Conservation (phyloP, 2,797 vertebrate species). For the Gobionotothen gibberifrons region DNA sequence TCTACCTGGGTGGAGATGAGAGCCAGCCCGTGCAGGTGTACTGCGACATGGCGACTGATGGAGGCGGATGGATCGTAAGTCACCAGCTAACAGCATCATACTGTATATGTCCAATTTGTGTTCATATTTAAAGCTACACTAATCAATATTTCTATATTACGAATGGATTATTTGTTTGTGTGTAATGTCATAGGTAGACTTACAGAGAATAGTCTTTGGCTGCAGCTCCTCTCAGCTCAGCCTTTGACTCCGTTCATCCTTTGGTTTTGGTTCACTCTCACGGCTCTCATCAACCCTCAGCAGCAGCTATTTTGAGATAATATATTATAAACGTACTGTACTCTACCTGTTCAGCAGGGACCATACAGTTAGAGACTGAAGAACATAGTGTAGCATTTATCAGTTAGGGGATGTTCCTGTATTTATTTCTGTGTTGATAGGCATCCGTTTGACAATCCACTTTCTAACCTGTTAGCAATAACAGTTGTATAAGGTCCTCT, state of each 20-base stretch:
- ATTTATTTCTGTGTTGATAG: not conserved
- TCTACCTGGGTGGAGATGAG: constrained; percentile 91
- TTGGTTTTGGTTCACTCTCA: not conserved
- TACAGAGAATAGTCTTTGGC: not conserved
- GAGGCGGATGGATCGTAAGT: constrained; percentile 98
- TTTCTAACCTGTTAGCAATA: not conserved
- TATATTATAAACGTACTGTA: not conserved
- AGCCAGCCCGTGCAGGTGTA: constrained; percentile 90
- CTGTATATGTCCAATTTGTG: not conserved
- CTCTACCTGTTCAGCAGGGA: not conserved
- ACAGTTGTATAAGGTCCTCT: not conserved
- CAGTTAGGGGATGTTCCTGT: not conserved
- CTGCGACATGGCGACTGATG: constrained; percentile 95
- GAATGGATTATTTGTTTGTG: not conserved
- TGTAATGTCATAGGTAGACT: not conserved
- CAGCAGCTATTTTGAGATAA: not conserved
- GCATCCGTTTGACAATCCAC: not conserved
- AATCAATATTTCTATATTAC: not conserved
- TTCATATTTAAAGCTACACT: not conserved
- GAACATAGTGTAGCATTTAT: not conserved
- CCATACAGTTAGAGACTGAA: not conserved
- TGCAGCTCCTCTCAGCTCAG: not conserved
- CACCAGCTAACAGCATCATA: not conserved
- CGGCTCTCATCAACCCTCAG: not conserved
- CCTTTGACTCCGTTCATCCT: not conserved